A percentile compares a stretch with the other conserved stretches of the same genome.
Conservation (phyloP, 2,113 vertebrate species). For the Hiodon alosoides region DNA sequence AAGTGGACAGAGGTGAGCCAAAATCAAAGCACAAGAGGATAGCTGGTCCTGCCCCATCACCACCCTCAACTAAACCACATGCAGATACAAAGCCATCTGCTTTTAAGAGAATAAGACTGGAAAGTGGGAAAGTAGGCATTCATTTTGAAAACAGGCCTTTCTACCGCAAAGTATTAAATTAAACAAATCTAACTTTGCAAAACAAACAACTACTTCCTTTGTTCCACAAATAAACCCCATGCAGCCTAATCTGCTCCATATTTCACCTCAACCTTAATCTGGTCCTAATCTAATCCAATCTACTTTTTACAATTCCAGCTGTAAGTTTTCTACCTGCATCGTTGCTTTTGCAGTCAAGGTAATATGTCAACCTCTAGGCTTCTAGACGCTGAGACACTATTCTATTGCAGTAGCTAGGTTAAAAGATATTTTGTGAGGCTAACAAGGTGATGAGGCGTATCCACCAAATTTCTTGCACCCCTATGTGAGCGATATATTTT, state of each 20-base stretch:
- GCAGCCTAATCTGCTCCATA: constrained; percentile 3
- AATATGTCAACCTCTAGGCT: neutral
- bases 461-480: too few species aligned
- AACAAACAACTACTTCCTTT: too few species aligned
- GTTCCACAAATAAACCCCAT: neutral
- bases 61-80: too few species aligned
- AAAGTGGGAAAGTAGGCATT: neutral
- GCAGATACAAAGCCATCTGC: too few species aligned
- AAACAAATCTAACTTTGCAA: neutral
- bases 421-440: too few species aligned
- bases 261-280: neutral
- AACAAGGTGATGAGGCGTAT: neutral
- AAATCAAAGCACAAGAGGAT: too few species aligned
- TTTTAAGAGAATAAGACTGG: too few species aligned
- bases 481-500: too few species aligned
- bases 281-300: neutral
- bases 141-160: neutral
- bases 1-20: too few species aligned
- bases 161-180: neutral
- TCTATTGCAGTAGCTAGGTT: too few species aligned
- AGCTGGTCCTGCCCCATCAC: too few species aligned
- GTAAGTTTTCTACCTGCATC: neutral
- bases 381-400: neutral
- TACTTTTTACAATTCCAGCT: neutral
- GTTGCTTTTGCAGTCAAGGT: neutral